These are phyloP conservation scores for Planococcus citri DNA, from an alignment of 1,140 invertebrate genomes.

Conservation along the genomic window DNA sequence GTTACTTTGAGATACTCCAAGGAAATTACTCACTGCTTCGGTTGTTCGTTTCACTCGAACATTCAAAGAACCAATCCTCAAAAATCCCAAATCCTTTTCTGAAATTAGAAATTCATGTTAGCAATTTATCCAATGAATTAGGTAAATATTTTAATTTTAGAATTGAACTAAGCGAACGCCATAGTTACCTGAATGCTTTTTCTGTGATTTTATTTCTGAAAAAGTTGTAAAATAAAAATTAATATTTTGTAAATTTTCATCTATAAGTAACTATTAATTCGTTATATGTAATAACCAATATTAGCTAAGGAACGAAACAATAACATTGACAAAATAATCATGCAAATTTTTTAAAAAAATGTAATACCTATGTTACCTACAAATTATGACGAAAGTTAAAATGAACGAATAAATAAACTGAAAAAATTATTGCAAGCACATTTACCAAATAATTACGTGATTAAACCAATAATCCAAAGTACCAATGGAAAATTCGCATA, in stretches of 20 bases:
- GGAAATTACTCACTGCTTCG: slow-evolving; percentile 75
- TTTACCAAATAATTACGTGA: too few species aligned
- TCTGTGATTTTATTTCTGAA: slow-evolving; percentile 59
- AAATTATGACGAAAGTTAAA: too few species aligned
- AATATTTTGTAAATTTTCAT: too few species aligned
- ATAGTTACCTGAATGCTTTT: slow-evolving; percentile 51
- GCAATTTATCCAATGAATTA: not conserved
- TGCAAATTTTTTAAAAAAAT: not conserved
- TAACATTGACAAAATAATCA: not conserved
- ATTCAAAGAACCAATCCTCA: slow-evolving; percentile 80
- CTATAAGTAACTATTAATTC: not conserved
- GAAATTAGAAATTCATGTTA: slow-evolving; percentile 27
- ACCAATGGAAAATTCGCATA: too few species aligned
- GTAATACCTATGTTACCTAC: too few species aligned
- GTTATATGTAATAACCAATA: not conserved
- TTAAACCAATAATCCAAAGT: too few species aligned
- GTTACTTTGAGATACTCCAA: slow-evolving; percentile 50
- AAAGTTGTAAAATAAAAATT: slow-evolving; percentile 33
- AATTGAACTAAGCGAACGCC: too few species aligned
- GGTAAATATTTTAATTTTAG: too few species aligned
- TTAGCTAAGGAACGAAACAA: too few species aligned
- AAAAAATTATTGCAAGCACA: too few species aligned
- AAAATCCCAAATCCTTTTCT: slow-evolving; percentile 76
- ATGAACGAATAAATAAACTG: too few species aligned
- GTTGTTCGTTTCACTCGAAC: slow-evolving; percentile 82